Evolutionary conservation across 2,888 invertebrate species (phyloP), one percentile per base, ranked within the genome.

Genomic region (Nudaria mundana): DNA sequence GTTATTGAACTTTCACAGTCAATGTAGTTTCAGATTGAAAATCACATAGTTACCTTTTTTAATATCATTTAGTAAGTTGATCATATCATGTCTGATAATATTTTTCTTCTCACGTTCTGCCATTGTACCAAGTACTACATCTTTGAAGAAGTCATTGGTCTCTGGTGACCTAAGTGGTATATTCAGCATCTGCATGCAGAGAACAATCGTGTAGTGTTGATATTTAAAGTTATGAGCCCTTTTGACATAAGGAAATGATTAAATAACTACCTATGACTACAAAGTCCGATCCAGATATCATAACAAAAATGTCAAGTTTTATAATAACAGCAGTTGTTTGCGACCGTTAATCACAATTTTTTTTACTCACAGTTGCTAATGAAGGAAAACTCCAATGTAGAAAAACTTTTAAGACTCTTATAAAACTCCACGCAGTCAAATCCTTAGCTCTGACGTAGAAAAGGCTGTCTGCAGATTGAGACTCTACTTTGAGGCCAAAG

Each of bases 21-120:
- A n/a, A n/a, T n/a, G n/a, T n/a, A n/a, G n/a, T n/a, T n/a, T n/a
- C n/a, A n/a, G n/a, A n/a, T n/a, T n/a, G n/a, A n/a, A n/a, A n/a
- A n/a, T n/a, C n/a, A n/a, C n/a, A n/a, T n/a, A 15, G 6, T 7
- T 16, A 76, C 83, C 87, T 66, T 83, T 85, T 46, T 81, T 85
- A 7, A 90, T 86, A 57, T 91, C 88, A 77, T 91, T 77, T 0
- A 91, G 66, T 2, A 91, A 48, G 38, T 91, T 84, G n/a, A 91
- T 89, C 88, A 91, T 90, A 39, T 90, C 90, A 1, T 79, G 81
- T 8, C 90, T 70, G 3, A 81, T 50, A 10, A 82, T 81, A 1
- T 80, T 67, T 1, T 71, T 44, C 13, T 64, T 40, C 14, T 82
- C 74, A 0, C 90, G 66, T 1, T 81, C 62, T 23, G 66, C 63